Percentiles rank a stretch among this genome's conserved stretches.
Conservation (phyloP, 2,888 invertebrate genomes). For the Tenthredo notha region DNA sequence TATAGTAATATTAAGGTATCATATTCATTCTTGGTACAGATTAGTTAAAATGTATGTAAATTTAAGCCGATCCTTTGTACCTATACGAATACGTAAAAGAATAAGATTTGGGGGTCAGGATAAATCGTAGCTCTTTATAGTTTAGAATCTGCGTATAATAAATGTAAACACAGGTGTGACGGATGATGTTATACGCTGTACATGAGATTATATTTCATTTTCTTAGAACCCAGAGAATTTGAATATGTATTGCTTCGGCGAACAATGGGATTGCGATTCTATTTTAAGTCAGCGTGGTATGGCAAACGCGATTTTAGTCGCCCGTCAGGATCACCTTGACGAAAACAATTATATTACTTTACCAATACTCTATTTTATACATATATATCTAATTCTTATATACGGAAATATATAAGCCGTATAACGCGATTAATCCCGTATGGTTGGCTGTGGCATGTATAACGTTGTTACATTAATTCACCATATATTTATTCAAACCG, state of each 20-base stretch:
- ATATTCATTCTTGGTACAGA: not conserved
- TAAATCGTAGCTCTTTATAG: not conserved
- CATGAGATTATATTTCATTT: conserved; percentile 7
- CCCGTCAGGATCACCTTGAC: conserved; percentile 26
- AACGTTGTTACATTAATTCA: not conserved
- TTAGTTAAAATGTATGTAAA: not conserved
- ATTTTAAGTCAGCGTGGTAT: not conserved
- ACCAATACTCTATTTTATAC: not conserved
- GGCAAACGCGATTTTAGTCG: conserved; percentile 20
- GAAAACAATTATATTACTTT: conserved; percentile 27
- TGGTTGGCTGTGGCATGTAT: not conserved
- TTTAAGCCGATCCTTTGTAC: not conserved
- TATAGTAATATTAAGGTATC: not conserved
- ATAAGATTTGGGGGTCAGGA: not conserved
- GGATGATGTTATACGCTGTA: conserved; percentile 8
- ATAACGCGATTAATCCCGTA: conserved; percentile 8
- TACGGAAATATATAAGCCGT: conserved; percentile 16
- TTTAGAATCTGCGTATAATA: not conserved
- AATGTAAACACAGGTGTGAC: not conserved
- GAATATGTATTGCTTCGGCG: conserved; percentile 32
- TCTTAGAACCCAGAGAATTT: conserved; percentile 24
- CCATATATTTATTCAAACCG: not conserved
- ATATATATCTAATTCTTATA: not conserved
- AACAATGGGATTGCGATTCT: conserved; percentile 32
- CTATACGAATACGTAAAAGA: not conserved